These are phyloP conservation scores for Auanema sp. DNA, from an alignment of 2,888 invertebrate genomes.

Conservation along the genomic window DNA sequence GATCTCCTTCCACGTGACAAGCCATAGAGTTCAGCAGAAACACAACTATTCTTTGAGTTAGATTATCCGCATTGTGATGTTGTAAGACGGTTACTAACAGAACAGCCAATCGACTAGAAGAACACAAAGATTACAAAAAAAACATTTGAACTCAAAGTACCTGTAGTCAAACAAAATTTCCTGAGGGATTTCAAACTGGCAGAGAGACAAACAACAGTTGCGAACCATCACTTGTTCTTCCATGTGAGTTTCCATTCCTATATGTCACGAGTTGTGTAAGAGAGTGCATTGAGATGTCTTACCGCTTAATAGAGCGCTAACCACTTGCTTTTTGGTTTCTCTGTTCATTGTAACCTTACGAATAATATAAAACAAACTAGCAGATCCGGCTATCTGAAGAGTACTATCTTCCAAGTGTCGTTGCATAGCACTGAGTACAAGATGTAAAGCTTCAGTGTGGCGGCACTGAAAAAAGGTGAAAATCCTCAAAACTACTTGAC, in stretches of 20 bases:
- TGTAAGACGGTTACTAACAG: constrained; percentile 61
- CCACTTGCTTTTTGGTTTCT: constrained; percentile 55
- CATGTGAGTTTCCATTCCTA: constrained; percentile 59
- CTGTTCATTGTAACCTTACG: constrained; percentile 56
- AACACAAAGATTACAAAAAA: background rate
- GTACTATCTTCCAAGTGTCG: constrained; percentile 82
- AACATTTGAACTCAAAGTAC: constrained; percentile 17
- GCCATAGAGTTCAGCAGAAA: constrained; percentile 91
- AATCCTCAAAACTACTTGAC: too few relatives aligned
- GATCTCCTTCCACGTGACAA: constrained; percentile 90
- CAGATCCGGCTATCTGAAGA: constrained; percentile 76
- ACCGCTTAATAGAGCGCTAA: constrained; percentile 54
- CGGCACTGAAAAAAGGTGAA: constrained; percentile 26
- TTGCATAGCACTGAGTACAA: constrained; percentile 87
- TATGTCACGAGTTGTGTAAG: background rate
- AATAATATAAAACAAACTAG: constrained; percentile 52
- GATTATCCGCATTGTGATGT: constrained; percentile 73
- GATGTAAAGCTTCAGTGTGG: constrained; percentile 62
- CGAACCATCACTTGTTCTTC: constrained; percentile 77
- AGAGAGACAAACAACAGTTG: constrained; percentile 90
- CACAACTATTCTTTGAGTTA: constrained; percentile 90
- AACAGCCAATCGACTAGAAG: constrained; percentile 52
- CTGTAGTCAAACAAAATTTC: constrained; percentile 74
- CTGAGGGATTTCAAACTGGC: constrained; percentile 89
- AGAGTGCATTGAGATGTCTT: background rate